Base-by-base conservation (phyloP, 2,113 vertebrate species). In the Chaetura pelagica region DNA sequence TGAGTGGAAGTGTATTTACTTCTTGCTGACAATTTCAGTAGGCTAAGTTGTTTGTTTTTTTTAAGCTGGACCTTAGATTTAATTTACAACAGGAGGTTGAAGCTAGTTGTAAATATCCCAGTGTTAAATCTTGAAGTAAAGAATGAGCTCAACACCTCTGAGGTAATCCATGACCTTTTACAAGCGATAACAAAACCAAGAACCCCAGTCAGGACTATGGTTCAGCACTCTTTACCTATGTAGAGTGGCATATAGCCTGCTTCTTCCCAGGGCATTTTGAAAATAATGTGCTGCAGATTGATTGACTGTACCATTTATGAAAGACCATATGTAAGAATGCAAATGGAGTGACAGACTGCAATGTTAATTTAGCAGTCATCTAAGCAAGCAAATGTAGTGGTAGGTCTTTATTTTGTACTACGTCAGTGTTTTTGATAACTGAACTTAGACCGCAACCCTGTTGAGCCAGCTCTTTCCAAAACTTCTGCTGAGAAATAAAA, bases 321-420 rank as follows among this genome's bases (percentile, higher is more conserved):
- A 82, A 84, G 79, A 38, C 35, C 72, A 42, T 87, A 83, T 94
- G 91, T 40, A 96, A 68, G 78, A 89, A 87, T 83, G 71, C 86
- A 94, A 89, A 94, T 94, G 89, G 89, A 79, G 22, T 51, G 85
- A 73, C 74, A 93, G 91, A 80, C 89, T 89, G 81, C 44, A 93
- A n/a, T 48, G 42, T 51, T 72, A 71, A 62, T 76, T 71, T 80
- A 66, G 81, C 58, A 63, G 11, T 87, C 78, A 59, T 64, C 58
- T 84, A 69, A 91, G 74, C 38, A 90, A 59, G 89, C 87, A 84
- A 24, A 81, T 64, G 35, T 49, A 58, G 44, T 22, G 24, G 40
- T 79, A 66, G n/a, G 69, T 91, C 46, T 90, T 72, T 66, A 48
- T 81, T 82, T 95, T 80, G 34, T 83, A 38, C n/a, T 62, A 2